A percentile compares a stretch with the other conserved stretches of the same genome.
Evolutionary conservation across 2,113 vertebrate genomes (phyloP).

Genomic region (Megalops atlanticus): DNA sequence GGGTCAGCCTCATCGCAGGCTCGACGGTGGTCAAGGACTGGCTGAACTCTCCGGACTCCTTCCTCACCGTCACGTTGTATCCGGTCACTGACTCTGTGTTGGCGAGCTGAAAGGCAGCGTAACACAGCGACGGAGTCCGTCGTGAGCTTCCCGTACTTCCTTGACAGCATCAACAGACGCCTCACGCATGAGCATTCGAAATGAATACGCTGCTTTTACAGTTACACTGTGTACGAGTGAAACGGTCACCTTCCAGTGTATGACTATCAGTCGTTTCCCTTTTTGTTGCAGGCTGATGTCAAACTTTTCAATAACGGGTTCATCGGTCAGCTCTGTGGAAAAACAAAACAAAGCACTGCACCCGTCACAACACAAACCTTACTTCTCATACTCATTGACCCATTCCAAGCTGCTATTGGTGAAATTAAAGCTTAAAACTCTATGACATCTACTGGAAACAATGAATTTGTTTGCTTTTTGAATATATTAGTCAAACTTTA

Average conservation of each 20-base stretch:
- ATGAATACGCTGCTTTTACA: not conserved
- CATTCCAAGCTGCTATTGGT: not conserved
- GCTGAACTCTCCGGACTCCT: conserved; percentile 50
- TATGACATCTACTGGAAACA: not conserved
- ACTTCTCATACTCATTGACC: not conserved
- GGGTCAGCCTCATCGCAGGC: conserved; percentile 49
- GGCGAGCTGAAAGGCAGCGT: conserved; percentile 42
- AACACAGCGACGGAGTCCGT: not conserved
- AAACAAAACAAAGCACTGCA: conserved; percentile 13
- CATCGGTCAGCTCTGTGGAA: conserved; percentile 55
- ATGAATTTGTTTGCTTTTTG: not conserved
- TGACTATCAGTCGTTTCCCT: conserved; percentile 39
- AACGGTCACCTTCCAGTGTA: conserved; percentile 49
- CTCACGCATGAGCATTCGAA: too few relatives aligned
- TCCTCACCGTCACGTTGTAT: conserved; percentile 54
- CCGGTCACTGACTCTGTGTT: conserved; percentile 23
- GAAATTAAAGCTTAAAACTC: not conserved
- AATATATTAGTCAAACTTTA: not conserved
- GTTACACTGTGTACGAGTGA: not conserved
- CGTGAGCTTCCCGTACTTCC: too few relatives aligned
- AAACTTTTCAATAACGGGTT: conserved; percentile 42
- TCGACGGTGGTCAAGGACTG: not conserved
- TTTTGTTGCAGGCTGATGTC: not conserved
- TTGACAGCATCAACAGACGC: too few relatives aligned
- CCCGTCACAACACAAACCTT: not conserved